These are phyloP conservation scores for Caenorhabditis zanzibari DNA, from an alignment of 2,888 invertebrate genomes.

Conservation along the genomic window DNA sequence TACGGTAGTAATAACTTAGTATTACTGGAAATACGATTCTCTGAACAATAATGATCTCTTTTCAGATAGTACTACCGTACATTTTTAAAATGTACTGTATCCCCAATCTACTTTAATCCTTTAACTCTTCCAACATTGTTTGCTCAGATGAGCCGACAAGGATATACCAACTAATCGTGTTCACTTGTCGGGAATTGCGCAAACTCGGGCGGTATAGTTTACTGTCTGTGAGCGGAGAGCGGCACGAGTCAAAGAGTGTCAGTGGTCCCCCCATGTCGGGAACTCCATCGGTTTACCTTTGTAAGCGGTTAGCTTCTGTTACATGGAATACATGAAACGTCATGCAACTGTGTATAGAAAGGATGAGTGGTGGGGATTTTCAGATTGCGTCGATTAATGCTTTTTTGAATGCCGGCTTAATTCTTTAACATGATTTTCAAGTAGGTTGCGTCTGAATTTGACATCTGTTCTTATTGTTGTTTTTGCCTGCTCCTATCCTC, in stretches of 20 bases:
- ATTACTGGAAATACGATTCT: too few species aligned
- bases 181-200: conserved; percentile 39
- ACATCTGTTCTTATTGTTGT: conserved; percentile 48
- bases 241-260: conserved; percentile 28
- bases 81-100: too few species aligned
- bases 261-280: not conserved
- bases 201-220: conserved; percentile 36
- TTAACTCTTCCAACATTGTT: conserved; percentile 13
- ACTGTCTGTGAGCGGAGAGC: conserved; percentile 15
- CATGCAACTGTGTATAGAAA: not conserved
- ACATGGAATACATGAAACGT: not conserved
- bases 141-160: conserved; percentile 41
- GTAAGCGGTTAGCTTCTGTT: not conserved
- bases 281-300: not conserved
- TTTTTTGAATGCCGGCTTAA: conserved; percentile 26
- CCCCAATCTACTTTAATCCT: conserved; percentile 5
- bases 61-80: too few species aligned
- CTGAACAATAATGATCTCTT: too few species aligned
- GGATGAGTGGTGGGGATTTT: conserved; percentile 8
- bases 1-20: too few species aligned
- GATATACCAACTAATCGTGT: conserved; percentile 3
- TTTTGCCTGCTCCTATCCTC: conserved; percentile 15
- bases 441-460: conserved; percentile 41
- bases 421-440: conserved; percentile 26
- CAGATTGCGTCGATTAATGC: conserved; percentile 33